Conservation (phyloP, 1,140 invertebrate genomes). For the Apis dorsata region DNA sequence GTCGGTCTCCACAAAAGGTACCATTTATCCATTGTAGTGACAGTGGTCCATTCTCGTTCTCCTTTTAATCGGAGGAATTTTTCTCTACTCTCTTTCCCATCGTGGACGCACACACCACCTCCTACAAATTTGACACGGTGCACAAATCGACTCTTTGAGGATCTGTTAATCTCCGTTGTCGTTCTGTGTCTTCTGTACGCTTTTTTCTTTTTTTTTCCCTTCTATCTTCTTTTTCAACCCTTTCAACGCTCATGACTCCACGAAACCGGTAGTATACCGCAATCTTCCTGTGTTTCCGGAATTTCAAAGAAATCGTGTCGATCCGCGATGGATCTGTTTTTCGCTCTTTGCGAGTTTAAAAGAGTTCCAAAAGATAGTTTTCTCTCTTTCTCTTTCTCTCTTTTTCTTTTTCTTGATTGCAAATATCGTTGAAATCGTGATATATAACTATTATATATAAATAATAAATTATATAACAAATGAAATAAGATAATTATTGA, state of each 20-base stretch:
- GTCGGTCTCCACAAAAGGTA: conserved; percentile 52
- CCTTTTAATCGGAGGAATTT: conserved; percentile 47
- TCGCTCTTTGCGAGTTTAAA: neutral
- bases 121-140: conserved; percentile 29
- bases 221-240: no score
- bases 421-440: neutral
- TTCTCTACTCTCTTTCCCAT: neutral
- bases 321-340: neutral
- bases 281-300: neutral
- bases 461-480: no score
- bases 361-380: neutral
- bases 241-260: neutral
- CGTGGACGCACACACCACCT: conserved; percentile 1
- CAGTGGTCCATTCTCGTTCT: conserved; percentile 23
- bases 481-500: no score
- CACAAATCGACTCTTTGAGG: neutral
- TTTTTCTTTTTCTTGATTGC: neutral
- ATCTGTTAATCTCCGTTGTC: conserved; percentile 6
- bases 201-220: no score
- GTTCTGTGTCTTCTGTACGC: neutral
- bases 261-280: neutral
- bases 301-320: neutral
- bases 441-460: neutral
- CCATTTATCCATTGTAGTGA: conserved; percentile 58
- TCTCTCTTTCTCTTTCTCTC: neutral